Evolutionary conservation across 2,888 invertebrate genomes (phyloP).

Genomic region (Eristalinus sepulchralis): DNA sequence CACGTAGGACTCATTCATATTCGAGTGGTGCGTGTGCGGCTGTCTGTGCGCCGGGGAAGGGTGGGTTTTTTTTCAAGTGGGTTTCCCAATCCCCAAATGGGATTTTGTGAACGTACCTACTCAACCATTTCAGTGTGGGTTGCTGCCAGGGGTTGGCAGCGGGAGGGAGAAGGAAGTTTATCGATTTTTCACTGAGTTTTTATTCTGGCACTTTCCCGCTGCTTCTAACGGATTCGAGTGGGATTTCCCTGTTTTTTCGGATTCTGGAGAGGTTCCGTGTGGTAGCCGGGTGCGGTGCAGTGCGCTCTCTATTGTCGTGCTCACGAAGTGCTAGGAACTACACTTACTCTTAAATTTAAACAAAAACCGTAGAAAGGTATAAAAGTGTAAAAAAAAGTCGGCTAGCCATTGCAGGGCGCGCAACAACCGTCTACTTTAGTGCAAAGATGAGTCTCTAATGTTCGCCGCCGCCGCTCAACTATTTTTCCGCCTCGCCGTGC

Average conservation of each 20-base stretch:
- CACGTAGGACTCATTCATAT: conserved; percentile 56
- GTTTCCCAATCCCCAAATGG: conserved; percentile 28
- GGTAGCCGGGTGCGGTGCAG: neutral
- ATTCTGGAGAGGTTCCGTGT: neutral
- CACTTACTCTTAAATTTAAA: conserved; percentile 54
- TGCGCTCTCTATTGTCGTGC: neutral
- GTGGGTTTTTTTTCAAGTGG: conserved; percentile 14
- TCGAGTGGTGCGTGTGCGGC: conserved; percentile 17
- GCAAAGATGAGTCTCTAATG: conserved; percentile 60
- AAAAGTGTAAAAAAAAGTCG: conserved; percentile 62
- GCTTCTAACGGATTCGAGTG: conserved; percentile 17
- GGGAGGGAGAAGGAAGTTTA: conserved; percentile 35
- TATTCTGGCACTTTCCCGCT: conserved; percentile 20
- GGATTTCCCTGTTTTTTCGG: neutral
- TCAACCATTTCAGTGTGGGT: conserved; percentile 42
- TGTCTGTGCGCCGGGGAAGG: neutral
- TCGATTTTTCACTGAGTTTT: conserved; percentile 69
- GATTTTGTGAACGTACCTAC: conserved; percentile 48
- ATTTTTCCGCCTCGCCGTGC: conserved; percentile 29
- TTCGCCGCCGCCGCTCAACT: conserved; percentile 31
- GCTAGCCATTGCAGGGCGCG: conserved; percentile 56
- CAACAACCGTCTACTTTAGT: conserved; percentile 66
- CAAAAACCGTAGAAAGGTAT: conserved; percentile 62
- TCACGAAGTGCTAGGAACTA: conserved; percentile 51
- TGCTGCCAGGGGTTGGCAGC: no score